phyloP scores from a whole-genome alignment of 2,113 vertebrate species.

The Cygnus buccinator region DNA sequence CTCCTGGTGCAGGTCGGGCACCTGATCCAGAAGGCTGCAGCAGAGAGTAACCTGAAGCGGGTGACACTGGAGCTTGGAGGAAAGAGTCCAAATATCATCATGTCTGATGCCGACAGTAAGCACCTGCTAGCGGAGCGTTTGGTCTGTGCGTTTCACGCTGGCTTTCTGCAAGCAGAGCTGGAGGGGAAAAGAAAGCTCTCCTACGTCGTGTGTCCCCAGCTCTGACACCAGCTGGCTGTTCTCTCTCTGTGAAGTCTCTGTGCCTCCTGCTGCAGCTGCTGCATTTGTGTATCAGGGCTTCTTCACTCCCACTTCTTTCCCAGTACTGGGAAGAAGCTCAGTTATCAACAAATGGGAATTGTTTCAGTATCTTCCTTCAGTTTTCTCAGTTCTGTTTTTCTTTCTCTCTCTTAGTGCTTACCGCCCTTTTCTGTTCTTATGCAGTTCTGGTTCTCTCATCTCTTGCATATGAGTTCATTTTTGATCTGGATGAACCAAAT shows the following conservation, averaged over 20 bases:
- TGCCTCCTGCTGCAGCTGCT: neutral
- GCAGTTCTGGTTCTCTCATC: neutral
- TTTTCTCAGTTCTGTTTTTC: neutral
- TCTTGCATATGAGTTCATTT: neutral
- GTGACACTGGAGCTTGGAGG: conserved; percentile 96
- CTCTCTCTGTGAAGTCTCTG: accelerated
- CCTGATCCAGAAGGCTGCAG: conserved; percentile 91
- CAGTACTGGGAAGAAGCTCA: neutral
- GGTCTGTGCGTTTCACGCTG: neutral
- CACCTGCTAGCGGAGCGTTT: neutral
- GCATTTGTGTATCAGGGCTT: neutral
- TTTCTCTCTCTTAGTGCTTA: neutral
- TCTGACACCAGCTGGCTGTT: neutral
- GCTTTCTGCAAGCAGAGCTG: neutral
- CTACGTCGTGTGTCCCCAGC: neutral
- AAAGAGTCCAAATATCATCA: conserved; percentile 96
- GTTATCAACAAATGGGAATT: neutral
- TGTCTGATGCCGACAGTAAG: conserved; percentile 93
- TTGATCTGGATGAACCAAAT: neutral
- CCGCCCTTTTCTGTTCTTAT: accelerated
- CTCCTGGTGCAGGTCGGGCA: conserved; percentile 85
- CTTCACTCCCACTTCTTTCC: neutral
- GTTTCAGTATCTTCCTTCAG: neutral
- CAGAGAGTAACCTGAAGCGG: conserved; percentile 92
- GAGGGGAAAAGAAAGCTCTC: neutral